Evolutionary conservation across 2,888 invertebrate genomes (phyloP).

Genomic region (Caenorhabditis afra): DNA sequence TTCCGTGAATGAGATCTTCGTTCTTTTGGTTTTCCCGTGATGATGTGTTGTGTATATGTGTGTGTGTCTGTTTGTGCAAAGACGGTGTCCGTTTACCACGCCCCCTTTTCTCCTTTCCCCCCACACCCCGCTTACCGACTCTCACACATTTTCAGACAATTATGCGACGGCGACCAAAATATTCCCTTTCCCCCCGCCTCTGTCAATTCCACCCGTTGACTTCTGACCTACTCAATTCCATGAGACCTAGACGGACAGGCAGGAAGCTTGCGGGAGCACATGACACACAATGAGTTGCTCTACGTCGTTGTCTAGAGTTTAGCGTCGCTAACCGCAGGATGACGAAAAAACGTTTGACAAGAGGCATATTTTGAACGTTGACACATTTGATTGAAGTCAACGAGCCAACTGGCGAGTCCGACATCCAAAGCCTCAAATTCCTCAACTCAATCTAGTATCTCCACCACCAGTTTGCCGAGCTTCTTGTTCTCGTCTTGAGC

Average conservation of each 20-base stretch:
- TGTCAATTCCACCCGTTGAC: conserved; percentile 1
- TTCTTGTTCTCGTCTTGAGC: neutral
- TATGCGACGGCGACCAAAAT: conserved; percentile 4
- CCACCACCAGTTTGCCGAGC: too few relatives aligned
- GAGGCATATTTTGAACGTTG: conserved; percentile 17
- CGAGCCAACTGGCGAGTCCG: conserved; percentile 47
- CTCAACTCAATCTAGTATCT: too few relatives aligned
- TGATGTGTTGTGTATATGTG: conserved; percentile 15
- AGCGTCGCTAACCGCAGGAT: conserved; percentile 31
- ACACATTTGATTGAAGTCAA: conserved; percentile 50
- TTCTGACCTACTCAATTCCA: conserved; percentile 17
- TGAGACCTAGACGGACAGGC: conserved; percentile 14
- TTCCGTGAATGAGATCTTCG: neutral
- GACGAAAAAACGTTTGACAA: neutral
- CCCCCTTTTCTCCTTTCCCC: neutral
- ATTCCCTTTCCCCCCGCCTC: neutral
- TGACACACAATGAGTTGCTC: conserved; percentile 22
- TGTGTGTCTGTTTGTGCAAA: neutral
- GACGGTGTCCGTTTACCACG: conserved; percentile 7
- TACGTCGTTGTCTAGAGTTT: conserved; percentile 32
- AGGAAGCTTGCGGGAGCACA: conserved; percentile 6
- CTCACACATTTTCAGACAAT: conserved; percentile 14
- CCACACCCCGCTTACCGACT: neutral
- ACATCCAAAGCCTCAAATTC: neutral
- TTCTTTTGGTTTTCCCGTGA: neutral